These are phyloP conservation scores for Callipepla californica DNA, from an alignment of 2,113 vertebrate genomes.

Conservation along the genomic window DNA sequence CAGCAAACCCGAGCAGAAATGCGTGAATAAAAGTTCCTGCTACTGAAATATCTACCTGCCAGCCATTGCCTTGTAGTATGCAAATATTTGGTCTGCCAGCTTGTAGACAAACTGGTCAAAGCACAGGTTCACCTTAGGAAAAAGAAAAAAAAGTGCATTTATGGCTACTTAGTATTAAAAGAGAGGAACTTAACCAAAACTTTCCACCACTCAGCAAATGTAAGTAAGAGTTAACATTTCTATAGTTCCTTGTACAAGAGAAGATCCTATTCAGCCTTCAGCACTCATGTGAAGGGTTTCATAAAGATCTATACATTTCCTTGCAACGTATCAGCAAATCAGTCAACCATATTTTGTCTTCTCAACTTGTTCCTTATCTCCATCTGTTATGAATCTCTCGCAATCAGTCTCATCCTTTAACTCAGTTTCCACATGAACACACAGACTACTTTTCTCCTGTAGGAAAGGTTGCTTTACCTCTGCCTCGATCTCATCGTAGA, in stretches of 20 bases:
- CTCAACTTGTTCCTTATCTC: background rate
- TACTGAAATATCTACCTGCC: constrained; percentile 80
- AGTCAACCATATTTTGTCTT: background rate
- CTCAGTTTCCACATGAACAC: background rate
- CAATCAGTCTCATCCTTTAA: background rate
- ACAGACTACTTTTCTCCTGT: background rate
- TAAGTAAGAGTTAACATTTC: background rate
- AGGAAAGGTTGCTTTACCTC: constrained; percentile 80
- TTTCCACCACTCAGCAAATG: background rate
- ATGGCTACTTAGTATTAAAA: background rate
- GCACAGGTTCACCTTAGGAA: constrained; percentile 86
- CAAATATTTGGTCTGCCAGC: constrained; percentile 91
- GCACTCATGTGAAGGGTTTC: background rate
- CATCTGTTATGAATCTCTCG: background rate
- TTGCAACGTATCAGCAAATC: background rate
- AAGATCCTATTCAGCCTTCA: background rate
- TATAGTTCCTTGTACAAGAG: background rate
- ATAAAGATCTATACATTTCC: background rate
- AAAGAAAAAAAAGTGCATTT: background rate
- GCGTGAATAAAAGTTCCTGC: background rate
- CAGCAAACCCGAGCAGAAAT: background rate
- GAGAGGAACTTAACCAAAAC: background rate
- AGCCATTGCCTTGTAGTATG: constrained; percentile 89
- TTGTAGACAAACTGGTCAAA: constrained; percentile 95
- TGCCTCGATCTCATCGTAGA: constrained; percentile 91